A percentile compares a stretch with the other conserved stretches of the same genome.
These are phyloP conservation scores for Papilio xuthus DNA, from an alignment of 1,140 invertebrate species.

Conservation along the genomic window DNA sequence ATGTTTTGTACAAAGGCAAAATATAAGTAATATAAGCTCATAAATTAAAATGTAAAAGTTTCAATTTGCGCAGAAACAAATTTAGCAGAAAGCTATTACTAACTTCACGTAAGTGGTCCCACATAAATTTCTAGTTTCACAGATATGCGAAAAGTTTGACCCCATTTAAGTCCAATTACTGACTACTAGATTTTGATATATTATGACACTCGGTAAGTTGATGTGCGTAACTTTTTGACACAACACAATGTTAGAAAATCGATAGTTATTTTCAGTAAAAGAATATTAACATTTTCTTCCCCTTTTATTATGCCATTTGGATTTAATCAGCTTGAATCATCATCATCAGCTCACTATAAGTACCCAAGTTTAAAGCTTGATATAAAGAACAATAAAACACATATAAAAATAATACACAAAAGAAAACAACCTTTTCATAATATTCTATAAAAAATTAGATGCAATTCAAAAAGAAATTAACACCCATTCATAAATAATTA, in stretches of 20 bases:
- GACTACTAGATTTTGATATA: background rate
- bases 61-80: constrained; percentile 29
- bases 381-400: too few relatives aligned
- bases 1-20: background rate
- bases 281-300: too few relatives aligned
- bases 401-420: too few relatives aligned
- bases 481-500: background rate
- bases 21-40: background rate
- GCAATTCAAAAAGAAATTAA: constrained; percentile 8
- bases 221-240: background rate
- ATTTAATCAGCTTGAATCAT: too few relatives aligned
- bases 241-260: background rate
- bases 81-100: constrained; percentile 30
- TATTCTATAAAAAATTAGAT: too few relatives aligned
- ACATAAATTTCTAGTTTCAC: constrained; percentile 33
- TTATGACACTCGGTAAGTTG: background rate
- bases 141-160: constrained; percentile 36
- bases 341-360: too few relatives aligned
- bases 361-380: too few relatives aligned
- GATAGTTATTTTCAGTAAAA: too few relatives aligned
- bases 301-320: too few relatives aligned
- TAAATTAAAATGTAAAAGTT: constrained; percentile 25
- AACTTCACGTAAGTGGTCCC: constrained; percentile 26
- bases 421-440: too few relatives aligned
- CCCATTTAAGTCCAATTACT: constrained; percentile 27